phyloP scores from a whole-genome alignment of 2,888 invertebrate species.

The Archaeoteleia sp. region DNA sequence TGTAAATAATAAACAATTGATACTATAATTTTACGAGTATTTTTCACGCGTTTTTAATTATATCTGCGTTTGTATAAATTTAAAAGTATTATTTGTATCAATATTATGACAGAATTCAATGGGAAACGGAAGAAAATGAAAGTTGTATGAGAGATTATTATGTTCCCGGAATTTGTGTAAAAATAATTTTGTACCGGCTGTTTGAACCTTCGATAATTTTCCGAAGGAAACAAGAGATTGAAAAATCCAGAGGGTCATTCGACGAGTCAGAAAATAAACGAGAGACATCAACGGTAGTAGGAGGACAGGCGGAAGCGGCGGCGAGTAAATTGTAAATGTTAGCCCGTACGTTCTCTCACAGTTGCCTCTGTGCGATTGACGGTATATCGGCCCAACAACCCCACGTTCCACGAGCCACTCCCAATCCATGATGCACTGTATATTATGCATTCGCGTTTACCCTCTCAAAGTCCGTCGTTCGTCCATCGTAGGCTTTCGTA shows the following conservation, averaged over 20 bases:
- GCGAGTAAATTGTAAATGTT: conserved; percentile 61
- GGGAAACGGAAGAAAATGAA: conserved; percentile 16
- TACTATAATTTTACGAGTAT: no score
- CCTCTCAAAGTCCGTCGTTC: conserved; percentile 51
- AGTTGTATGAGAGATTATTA: neutral
- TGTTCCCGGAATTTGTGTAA: neutral
- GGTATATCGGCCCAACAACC: conserved; percentile 50
- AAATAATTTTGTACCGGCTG: conserved; percentile 8
- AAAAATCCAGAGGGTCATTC: conserved; percentile 20
- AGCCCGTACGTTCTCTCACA: conserved; percentile 34
- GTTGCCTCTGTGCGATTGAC: conserved; percentile 45
- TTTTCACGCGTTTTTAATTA: no score
- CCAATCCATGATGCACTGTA: conserved; percentile 31
- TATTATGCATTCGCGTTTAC: conserved; percentile 64
- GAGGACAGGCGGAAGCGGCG: conserved; percentile 30
- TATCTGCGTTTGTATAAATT: no score
- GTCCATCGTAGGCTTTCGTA: conserved; percentile 60
- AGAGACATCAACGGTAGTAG: conserved; percentile 31
- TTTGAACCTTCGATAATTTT: conserved; percentile 31
- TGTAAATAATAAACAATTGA: no score
- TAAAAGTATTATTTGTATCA: no score
- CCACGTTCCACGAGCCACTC: conserved; percentile 24
- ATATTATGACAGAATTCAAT: no score
- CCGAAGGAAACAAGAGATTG: conserved; percentile 24
- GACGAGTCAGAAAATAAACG: conserved; percentile 44